Conservation (phyloP, 2,888 invertebrate species). For the Microctonus hyperodae region DNA sequence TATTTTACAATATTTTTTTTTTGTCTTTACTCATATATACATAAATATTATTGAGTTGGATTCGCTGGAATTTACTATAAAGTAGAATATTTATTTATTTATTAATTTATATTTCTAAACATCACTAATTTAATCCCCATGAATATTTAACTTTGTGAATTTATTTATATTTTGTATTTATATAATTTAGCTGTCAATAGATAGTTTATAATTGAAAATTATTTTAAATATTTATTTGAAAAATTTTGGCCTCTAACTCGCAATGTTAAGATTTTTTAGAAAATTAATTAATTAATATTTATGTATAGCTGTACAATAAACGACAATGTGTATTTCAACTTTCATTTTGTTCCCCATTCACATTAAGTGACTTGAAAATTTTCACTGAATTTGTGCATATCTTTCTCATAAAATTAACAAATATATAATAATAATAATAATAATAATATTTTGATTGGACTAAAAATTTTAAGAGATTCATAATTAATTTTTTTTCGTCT, state of each 20-base stretch:
- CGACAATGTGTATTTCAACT: not conserved
- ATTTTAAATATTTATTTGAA: conserved; percentile 38
- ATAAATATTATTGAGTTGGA: conserved; percentile 17
- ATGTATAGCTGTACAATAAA: not conserved
- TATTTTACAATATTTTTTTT: conserved; percentile 17
- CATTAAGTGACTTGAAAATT: not conserved
- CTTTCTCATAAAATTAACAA: not conserved
- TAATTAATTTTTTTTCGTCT: conserved; percentile 30
- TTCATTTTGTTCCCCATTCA: conserved; percentile 15
- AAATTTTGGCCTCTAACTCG: conserved; percentile 50
- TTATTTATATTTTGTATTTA: conserved; percentile 43
- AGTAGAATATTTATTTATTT: conserved; percentile 17
- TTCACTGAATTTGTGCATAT: not conserved
- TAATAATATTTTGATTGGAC: conserved; percentile 26
- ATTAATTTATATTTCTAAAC: conserved; percentile 27
- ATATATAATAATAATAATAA: no score
- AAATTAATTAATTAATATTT: not conserved
- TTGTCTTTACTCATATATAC: conserved; percentile 20
- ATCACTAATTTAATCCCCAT: conserved; percentile 43
- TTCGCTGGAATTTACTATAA: conserved; percentile 10
- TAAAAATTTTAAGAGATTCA: not conserved
- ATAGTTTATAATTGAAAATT: conserved; percentile 39
- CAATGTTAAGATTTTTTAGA: conserved; percentile 30
- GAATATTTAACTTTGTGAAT: conserved; percentile 37
- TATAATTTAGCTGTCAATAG: conserved; percentile 36